Evolutionary conservation across 2,888 invertebrate species (phyloP), one percentile per base, ranked within the genome.

Genomic region (Argynnis bischoffii): DNA sequence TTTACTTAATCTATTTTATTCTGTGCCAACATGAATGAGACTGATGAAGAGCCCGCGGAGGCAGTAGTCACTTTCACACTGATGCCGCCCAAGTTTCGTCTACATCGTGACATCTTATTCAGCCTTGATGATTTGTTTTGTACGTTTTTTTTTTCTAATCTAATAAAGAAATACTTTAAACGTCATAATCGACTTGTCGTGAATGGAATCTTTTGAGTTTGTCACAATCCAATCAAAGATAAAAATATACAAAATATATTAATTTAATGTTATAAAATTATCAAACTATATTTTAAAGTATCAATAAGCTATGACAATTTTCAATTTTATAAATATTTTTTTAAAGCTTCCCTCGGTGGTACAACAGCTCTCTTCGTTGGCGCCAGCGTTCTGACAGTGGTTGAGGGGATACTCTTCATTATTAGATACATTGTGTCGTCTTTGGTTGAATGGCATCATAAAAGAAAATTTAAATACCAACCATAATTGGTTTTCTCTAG

Each of bases 341-440:
- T 55, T 51, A 63, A 70, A 93, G 93, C 92, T 0, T 93, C 93
- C 0, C 79, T 93, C 0, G 93, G 93, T 0, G 93, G 93, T 0
- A 92, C 92, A 0, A 91, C 92, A 0, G 93, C 92, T 0, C 75
- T 93, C 1, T 93, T 93, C 70, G 89, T 93, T 2, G 93, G 93
- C 0, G 90, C 92, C 66, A 93, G 93, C 75, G 89, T 92, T 53
- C 78, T 93, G 51, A 90, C 92, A 0, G 84, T 89, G 1, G 87
- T 92, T 48, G 93, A 93, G 74, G 91, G 87, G 0, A 75, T 68
- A 0, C 77, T 92, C 11, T 92, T 91, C 74, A 73, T 92, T 55
- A 57, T 89, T 16, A 75, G 88, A 1, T 79, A 80, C n/a, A 35
- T 82, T 0, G 75, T 84, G 26, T 73, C 75, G 8, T 50, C 64